These are phyloP conservation scores for Lottia gigantea DNA, from an alignment of 2,888 invertebrate genomes.

Conservation along the genomic window DNA sequence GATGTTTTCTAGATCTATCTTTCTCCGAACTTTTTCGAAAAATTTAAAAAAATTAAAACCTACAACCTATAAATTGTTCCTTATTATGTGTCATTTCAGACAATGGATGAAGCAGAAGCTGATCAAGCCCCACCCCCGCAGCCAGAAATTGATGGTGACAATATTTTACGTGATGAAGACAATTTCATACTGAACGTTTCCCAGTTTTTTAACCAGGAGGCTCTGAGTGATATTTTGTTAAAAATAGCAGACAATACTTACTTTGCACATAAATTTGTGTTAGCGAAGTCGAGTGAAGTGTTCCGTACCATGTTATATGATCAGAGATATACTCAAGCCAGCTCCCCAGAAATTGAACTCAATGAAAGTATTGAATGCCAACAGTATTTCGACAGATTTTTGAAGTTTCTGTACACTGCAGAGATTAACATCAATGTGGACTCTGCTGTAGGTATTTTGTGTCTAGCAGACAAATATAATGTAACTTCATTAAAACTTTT, in stretches of 20 bases:
- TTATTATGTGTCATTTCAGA: constrained; percentile 18
- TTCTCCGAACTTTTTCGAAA: no score
- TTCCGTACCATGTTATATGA: constrained; percentile 67
- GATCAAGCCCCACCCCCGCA: constrained; percentile 9
- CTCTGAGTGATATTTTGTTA: constrained; percentile 62
- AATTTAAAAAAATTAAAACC: no score
- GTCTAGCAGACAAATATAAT: constrained; percentile 68
- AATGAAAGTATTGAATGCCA: constrained; percentile 64
- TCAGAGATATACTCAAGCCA: constrained; percentile 56
- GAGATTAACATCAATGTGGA: constrained; percentile 60
- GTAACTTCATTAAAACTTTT: constrained; percentile 64
- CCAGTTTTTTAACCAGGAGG: constrained; percentile 64
- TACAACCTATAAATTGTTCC: no score
- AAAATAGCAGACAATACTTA: constrained; percentile 52
- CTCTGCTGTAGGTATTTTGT: constrained; percentile 65
- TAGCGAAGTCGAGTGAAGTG: constrained; percentile 68
- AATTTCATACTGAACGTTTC: constrained; percentile 65
- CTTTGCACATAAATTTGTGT: constrained; percentile 65
- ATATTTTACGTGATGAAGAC: constrained; percentile 58
- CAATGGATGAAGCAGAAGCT: constrained; percentile 13
- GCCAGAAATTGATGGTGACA: constrained; percentile 22
- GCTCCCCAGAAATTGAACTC: constrained; percentile 55
- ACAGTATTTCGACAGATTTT: constrained; percentile 62
- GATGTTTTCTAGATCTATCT: no score
- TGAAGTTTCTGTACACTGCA: constrained; percentile 66